A percentile compares a stretch with the other conserved stretches of the same genome.
These are phyloP conservation scores for Stictocephala bisonia DNA, from an alignment of 2,888 invertebrate species.

Conservation along the genomic window DNA sequence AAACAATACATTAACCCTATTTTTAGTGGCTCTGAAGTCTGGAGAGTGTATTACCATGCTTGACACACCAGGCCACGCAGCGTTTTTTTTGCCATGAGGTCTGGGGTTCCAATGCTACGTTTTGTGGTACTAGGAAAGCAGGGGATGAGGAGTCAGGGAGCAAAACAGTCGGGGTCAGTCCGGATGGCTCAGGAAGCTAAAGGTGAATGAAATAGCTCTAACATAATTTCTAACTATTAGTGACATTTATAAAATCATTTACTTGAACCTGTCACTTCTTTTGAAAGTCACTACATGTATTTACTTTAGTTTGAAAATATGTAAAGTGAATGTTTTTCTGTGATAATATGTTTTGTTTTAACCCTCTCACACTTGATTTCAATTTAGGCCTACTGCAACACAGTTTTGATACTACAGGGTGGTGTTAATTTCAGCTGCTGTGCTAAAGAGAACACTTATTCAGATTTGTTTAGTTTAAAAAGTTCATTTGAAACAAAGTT, in stretches of 20 bases:
- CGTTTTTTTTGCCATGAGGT: slow-evolving; percentile 94
- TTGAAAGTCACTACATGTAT: slow-evolving; percentile 4
- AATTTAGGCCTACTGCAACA: too few species aligned
- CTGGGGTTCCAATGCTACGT: slow-evolving; percentile 91
- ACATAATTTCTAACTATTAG: too few species aligned
- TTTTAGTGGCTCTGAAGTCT: slow-evolving; percentile 72
- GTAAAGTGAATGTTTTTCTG: slow-evolving; percentile 40
- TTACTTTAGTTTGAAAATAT: slow-evolving; percentile 24
- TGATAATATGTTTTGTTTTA: too few species aligned
- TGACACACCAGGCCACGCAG: slow-evolving; percentile 99
- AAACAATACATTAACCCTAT: too few species aligned
- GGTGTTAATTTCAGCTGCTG: too few species aligned
- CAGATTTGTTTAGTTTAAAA: too few species aligned
- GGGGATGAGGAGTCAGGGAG: slow-evolving; percentile 99
- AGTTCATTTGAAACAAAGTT: too few species aligned
- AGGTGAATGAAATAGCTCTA: slow-evolving; percentile 66
- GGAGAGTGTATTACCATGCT: slow-evolving; percentile 90
- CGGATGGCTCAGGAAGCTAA: slow-evolving; percentile 83
- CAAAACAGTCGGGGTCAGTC: slow-evolving; percentile 95
- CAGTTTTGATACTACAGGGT: too few species aligned
- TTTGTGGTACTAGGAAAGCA: slow-evolving; percentile 94
- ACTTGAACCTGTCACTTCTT: too few species aligned
- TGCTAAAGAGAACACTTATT: too few species aligned
- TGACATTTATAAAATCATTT: background rate
- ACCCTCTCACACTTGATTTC: too few species aligned